A percentile compares a stretch with the other conserved stretches of the same genome.
phyloP scores from a whole-genome alignment of 2,113 vertebrate species.

The Paratilapia polleni region DNA sequence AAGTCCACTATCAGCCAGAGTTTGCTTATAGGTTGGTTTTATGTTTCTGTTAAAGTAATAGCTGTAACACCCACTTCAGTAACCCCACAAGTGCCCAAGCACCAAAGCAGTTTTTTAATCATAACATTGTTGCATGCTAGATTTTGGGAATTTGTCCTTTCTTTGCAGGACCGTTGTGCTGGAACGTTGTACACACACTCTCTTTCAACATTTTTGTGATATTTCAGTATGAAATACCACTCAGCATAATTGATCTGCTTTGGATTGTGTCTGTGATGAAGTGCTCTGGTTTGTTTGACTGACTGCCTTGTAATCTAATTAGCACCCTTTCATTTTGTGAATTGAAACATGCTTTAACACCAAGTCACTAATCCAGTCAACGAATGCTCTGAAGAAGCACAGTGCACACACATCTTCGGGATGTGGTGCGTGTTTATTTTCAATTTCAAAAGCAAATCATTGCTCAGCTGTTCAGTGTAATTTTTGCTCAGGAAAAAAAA shows the following conservation, averaged over 20 bases:
- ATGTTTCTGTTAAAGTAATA: too few species aligned
- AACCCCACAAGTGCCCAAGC: not conserved
- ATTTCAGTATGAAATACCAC: not conserved
- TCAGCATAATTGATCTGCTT: not conserved
- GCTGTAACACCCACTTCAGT: not conserved
- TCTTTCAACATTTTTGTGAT: not conserved
- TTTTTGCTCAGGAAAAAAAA: not conserved
- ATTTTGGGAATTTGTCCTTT: not conserved
- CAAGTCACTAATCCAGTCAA: not conserved
- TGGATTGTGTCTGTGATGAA: not conserved
- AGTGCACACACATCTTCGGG: not conserved
- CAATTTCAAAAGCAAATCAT: not conserved
- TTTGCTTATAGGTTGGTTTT: too few species aligned
- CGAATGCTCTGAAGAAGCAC: not conserved
- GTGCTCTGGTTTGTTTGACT: conserved; percentile 1
- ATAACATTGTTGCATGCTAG: not conserved
- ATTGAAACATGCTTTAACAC: not conserved
- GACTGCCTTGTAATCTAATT: conserved; percentile 17
- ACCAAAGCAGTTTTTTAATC: not conserved
- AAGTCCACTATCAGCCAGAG: too few species aligned
- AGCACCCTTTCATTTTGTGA: conserved; percentile 12
- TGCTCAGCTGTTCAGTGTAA: not conserved
- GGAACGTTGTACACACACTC: too few species aligned
- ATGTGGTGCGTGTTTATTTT: not conserved
- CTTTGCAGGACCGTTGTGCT: not conserved